These are phyloP conservation scores for Ariopsis seemanni DNA, from an alignment of 2,113 vertebrate genomes.

Conservation along the genomic window DNA sequence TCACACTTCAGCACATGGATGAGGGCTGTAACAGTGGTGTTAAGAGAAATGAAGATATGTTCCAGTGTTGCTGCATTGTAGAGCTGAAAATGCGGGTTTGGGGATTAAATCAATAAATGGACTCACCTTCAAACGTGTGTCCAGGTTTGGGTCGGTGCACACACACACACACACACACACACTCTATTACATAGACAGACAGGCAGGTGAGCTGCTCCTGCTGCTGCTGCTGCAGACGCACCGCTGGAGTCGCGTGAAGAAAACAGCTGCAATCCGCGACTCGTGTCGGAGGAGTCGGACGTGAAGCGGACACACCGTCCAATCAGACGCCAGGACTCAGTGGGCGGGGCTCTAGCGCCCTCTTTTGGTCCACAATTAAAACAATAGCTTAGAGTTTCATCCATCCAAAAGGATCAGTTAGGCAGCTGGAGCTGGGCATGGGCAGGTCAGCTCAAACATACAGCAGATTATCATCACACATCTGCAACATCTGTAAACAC, in stretches of 20 bases:
- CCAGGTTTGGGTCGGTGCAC: neutral
- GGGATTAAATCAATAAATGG: neutral
- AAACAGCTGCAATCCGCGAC: neutral
- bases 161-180: neutral
- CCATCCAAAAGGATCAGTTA: neutral
- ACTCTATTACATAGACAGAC: neutral
- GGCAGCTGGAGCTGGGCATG: neutral
- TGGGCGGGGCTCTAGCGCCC: slow-evolving; percentile 14
- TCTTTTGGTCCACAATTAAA: neutral
- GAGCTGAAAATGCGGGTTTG: neutral
- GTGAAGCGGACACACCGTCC: neutral
- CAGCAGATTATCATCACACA: neutral
- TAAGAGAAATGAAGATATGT: too few relatives aligned
- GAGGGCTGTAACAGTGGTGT: neutral
- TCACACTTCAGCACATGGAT: neutral
- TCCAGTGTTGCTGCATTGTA: neutral
- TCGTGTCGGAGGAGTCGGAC: slow-evolving; percentile 4
- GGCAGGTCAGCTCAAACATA: neutral
- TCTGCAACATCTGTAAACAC: neutral
- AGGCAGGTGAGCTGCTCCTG: neutral
- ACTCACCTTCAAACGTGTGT: slow-evolving; percentile 22
- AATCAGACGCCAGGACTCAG: neutral
- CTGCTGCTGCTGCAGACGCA: neutral
- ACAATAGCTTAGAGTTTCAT: neutral
- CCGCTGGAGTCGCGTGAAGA: neutral